Evolutionary conservation across 1,140 invertebrate species (phyloP), one percentile per base, ranked within the genome.

Genomic region (Aphaenogaster ashmeadi): DNA sequence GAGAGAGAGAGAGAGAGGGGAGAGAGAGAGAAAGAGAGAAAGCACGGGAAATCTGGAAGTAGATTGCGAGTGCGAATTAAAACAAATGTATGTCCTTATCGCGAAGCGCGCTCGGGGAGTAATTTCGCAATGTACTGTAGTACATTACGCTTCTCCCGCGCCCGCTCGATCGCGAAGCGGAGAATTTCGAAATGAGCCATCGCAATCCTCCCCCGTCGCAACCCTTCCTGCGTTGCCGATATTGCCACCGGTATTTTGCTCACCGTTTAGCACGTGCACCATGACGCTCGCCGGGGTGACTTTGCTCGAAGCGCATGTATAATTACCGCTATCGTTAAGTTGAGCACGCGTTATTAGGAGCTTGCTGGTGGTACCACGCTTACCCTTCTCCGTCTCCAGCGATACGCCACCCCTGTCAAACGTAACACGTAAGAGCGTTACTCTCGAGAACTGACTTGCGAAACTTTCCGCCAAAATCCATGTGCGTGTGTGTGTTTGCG

Each of bases 241-340:
- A 69, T 54, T 71, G 64, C 78, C 52, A n/a, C 36, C 80, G 54
- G 50, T 74, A 67, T 72, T 71, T 84, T 90, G 41, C 94, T 97
- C 96, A 98, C 98, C 98, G 94, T 98, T 98, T 54, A 98, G 96
- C 52, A 99, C 98, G 94, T 98, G 98, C 86, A 98, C 98, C 75
- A 97, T 97, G 60, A 98, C 97, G 72, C 97, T 98, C 58, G 98
- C 98, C 1, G 98, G 97, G 86, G 98, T 97, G 21, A 98, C 98
- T 92, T 98, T 98, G 93, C 97, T 97, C 62, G 98, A 98, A 79
- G 97, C 97, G 93, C 98, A 98, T 13, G 98, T 98, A 94, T 98
- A 98, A 95, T 98, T 98, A 77, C 98, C 98, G 6, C 98, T 98
- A 95, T 99, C 98, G 11, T 96, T 96, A 33, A 98, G 95, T 3